Conservation (phyloP, 2,797 vertebrate species). For the Chiroxiphia lanceolata region DNA sequence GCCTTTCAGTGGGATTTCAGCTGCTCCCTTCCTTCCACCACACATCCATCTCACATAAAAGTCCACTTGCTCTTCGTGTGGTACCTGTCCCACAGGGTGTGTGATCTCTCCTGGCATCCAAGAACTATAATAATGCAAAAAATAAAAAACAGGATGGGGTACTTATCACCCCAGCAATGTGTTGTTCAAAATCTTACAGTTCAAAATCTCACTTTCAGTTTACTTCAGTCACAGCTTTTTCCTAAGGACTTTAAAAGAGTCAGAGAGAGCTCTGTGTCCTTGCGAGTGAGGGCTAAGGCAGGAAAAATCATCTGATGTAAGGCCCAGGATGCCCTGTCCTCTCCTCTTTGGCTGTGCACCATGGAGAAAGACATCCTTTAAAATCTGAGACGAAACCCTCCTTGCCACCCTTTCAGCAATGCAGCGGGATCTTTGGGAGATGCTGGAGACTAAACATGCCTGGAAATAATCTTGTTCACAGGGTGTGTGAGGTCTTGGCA, state of each 20-base stretch:
- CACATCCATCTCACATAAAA: not conserved
- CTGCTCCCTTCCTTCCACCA: not conserved
- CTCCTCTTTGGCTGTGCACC: not conserved
- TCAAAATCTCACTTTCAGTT: not conserved
- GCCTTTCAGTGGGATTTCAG: not conserved
- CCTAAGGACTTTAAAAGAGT: not conserved
- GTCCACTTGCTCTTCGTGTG: not conserved
- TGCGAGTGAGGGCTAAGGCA: not conserved
- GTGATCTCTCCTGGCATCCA: not conserved
- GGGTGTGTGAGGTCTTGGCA: not conserved
- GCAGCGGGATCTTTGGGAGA: not conserved
- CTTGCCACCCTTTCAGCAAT: accelerated
- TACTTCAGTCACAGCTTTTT: not conserved
- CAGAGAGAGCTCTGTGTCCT: not conserved
- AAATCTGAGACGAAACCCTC: not conserved
- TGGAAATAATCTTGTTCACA: not conserved
- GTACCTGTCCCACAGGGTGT: not conserved
- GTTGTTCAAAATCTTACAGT: not conserved
- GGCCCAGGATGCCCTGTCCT: not conserved
- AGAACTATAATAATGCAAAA: not conserved
- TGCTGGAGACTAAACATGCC: accelerated
- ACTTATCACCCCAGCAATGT: not conserved
- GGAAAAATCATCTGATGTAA: not conserved
- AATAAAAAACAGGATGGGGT: not conserved
- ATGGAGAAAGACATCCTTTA: not conserved